phyloP scores from a whole-genome alignment of 2,113 vertebrate genomes.

The Macquaria ambigua region DNA sequence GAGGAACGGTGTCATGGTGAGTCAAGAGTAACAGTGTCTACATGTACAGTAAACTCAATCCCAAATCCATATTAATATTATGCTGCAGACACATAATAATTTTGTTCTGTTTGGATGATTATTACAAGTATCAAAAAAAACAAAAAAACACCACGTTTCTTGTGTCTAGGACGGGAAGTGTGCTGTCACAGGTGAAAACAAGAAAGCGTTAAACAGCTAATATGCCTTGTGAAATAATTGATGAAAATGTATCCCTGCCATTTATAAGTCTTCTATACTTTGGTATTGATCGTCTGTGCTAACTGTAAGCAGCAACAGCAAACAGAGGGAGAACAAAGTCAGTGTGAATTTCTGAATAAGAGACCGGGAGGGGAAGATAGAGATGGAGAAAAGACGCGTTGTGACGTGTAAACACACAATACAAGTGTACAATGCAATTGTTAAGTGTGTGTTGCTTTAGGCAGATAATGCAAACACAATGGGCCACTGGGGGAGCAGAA shows the following conservation, averaged over 20 bases:
- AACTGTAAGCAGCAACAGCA: conserved; percentile 20
- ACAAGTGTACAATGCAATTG: neutral
- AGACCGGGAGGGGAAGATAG: neutral
- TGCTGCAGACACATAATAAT: neutral
- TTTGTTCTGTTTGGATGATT: neutral
- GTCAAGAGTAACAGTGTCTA: neutral
- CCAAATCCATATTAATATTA: neutral
- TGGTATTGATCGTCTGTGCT: conserved; percentile 29
- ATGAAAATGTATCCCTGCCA: neutral
- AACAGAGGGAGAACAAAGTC: neutral
- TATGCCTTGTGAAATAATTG: conserved; percentile 2
- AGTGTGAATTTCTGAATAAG: neutral
- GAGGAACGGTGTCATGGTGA: conserved; percentile 12
- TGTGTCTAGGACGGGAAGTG: neutral
- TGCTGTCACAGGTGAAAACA: neutral
- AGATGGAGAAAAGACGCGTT: neutral
- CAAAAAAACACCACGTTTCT: too few relatives aligned
- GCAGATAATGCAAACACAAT: conserved; percentile 30
- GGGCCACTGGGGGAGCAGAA: neutral
- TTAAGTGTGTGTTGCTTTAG: conserved; percentile 13
- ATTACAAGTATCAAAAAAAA: neutral
- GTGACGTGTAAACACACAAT: conserved; percentile 39
- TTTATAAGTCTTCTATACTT: conserved; percentile 2
- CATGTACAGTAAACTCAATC: neutral
- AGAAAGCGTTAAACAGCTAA: neutral